phyloP scores from a whole-genome alignment of 2,888 invertebrate species.

The Campaea margaritaria region DNA sequence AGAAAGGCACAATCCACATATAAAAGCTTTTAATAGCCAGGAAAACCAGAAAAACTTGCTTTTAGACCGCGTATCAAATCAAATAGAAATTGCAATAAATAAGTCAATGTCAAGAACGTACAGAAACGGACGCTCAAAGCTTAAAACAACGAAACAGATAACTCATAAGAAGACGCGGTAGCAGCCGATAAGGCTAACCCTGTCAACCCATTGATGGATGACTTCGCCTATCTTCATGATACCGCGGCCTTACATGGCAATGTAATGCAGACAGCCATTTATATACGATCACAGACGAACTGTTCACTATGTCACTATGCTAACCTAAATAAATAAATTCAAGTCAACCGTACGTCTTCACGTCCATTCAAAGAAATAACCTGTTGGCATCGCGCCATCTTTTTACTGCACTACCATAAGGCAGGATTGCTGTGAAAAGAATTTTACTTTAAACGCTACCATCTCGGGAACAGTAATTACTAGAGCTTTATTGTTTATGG shows the following conservation, averaged over 20 bases:
- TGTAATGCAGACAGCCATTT: conserved; percentile 39
- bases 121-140: conserved; percentile 25
- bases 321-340: conserved; percentile 70
- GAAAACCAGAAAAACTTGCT: not conserved
- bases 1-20: no score
- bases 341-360: conserved; percentile 60
- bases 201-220: conserved; percentile 46
- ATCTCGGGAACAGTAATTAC: conserved; percentile 45
- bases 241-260: conserved; percentile 35
- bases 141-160: conserved; percentile 38
- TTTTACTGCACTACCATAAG: conserved; percentile 61
- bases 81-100: conserved; percentile 16
- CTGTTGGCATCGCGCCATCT: conserved; percentile 66
- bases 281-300: conserved; percentile 23
- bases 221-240: conserved; percentile 32
- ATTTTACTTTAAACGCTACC: conserved; percentile 62
- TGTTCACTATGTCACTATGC: conserved; percentile 59
- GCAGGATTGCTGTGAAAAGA: conserved; percentile 61
- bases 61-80: not conserved
- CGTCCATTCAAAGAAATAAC: conserved; percentile 63
- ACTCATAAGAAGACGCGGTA: conserved; percentile 43
- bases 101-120: conserved; percentile 31
- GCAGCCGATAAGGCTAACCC: conserved; percentile 53
- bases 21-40: no score
- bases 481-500: conserved; percentile 52